Base-by-base conservation (phyloP, 2,888 invertebrate species). In the Embidobia sp. region DNA sequence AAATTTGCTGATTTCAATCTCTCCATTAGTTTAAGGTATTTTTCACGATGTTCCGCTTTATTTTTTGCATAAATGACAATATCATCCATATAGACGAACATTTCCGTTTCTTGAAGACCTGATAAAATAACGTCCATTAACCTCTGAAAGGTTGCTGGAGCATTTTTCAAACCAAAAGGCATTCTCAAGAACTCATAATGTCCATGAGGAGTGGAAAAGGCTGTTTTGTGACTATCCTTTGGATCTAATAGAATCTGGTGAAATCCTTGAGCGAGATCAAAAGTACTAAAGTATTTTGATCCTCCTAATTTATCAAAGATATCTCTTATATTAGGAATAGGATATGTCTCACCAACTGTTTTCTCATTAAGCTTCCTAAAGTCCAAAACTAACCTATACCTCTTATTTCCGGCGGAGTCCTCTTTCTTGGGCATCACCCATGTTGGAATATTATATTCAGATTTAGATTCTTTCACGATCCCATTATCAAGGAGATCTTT, bases 81-180 rank as follows among this genome's bases (percentile, higher is more conserved):
- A 8, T 37, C 37, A 13, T 37, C 37, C 37, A 37, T 37, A 13
- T 37, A 37, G 15, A 37, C 15, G 13, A 37, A 37, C 11, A 37
- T 2, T 37, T 37, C 37, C 3, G 37, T 6, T 3, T 13, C 37
- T 37, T 37, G 37, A 11, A 37, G 13, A 2, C 37, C 37, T 4
- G 37, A 37, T 6, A 31, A n/a, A 6, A 31, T n/a, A 6, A 31
- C 31, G 31, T 31, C 31, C 31, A 31, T 31, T 31, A 31, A 31
- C n/a, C 31, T 31, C 31, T 31, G 31, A 31, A 33, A 22, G 3
- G 22, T 22, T 4, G 22, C 22, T 4, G 22, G 22, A 22, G 22
- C 22, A 22, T 22, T n/a, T n/a, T n/a, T n/a, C n/a, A n/a, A n/a
- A n/a, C n/a, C n/a, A n/a, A n/a, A n/a, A n/a, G n/a, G n/a, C 22